Evolutionary conservation across 2,797 vertebrate genomes (phyloP).

Genomic region (Onychomys torridus): DNA sequence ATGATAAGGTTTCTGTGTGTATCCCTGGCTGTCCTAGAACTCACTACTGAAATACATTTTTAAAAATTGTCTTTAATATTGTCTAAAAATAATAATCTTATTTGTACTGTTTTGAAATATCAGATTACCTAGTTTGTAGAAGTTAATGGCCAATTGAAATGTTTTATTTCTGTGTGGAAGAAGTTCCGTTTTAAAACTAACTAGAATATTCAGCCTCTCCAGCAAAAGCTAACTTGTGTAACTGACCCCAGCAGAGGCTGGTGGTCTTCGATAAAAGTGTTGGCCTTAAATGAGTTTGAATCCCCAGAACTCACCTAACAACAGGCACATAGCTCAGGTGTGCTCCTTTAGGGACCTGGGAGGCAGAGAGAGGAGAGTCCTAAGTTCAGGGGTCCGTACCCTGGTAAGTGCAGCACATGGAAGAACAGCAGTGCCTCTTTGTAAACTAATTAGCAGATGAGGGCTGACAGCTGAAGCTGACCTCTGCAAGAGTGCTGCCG

Average conservation of each 20-base stretch:
- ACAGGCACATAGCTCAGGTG: neutral
- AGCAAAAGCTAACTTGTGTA: neutral
- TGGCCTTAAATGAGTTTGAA: neutral
- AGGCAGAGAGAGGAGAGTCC: neutral
- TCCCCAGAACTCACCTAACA: neutral
- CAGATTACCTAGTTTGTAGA: slow-evolving; percentile 25
- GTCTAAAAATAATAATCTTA: neutral
- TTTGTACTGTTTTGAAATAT: slow-evolving; percentile 6
- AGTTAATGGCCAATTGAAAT: slow-evolving; percentile 38
- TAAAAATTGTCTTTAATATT: neutral
- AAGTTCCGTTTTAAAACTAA: slow-evolving; percentile 33
- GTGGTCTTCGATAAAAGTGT: neutral
- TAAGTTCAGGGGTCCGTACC: neutral
- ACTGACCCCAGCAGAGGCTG: neutral
- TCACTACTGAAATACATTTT: neutral
- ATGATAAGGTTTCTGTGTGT: neutral
- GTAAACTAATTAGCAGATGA: neutral
- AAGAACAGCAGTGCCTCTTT: neutral
- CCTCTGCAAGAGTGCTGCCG: neutral
- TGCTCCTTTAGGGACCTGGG: neutral
- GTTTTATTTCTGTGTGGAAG: neutral
- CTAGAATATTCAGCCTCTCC: neutral
- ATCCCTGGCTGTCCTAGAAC: neutral
- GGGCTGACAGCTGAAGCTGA: neutral
- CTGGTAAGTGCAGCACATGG: neutral